Conservation (phyloP, 2,113 vertebrate species). For the Petromus typicus region DNA sequence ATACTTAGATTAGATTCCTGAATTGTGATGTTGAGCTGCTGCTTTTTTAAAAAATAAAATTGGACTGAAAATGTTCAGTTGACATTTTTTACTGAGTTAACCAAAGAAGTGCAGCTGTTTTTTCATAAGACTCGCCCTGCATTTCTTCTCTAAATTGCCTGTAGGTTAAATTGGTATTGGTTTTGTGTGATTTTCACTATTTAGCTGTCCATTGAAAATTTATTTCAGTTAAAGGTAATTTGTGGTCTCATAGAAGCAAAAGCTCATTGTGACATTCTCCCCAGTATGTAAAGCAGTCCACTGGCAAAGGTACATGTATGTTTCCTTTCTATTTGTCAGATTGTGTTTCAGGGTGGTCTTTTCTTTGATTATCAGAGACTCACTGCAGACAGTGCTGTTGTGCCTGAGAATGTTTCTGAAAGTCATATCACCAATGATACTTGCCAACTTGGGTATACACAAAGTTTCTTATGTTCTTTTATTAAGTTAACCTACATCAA, state of each 20-base stretch:
- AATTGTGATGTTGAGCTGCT: conserved; percentile 88
- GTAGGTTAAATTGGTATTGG: conserved; percentile 71
- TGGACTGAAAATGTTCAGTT: conserved; percentile 86
- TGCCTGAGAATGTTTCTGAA: conserved; percentile 67
- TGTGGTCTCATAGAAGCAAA: conserved; percentile 77
- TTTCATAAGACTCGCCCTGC: conserved; percentile 74
- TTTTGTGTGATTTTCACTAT: conserved; percentile 77
- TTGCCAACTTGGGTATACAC: conserved; percentile 30
- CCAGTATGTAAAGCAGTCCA: conserved; percentile 38
- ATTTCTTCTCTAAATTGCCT: conserved; percentile 78
- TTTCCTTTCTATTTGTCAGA: conserved; percentile 57
- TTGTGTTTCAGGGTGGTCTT: conserved; percentile 67
- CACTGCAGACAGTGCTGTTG: conserved; percentile 72
- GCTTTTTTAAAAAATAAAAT: conserved; percentile 87
- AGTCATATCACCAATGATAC: conserved; percentile 34
- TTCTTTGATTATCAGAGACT: conserved; percentile 68
- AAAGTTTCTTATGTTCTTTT: conserved; percentile 3
- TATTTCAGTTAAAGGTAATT: conserved; percentile 72
- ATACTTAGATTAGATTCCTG: conserved; percentile 86
- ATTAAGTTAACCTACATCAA: neutral
- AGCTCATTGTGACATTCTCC: conserved; percentile 54
- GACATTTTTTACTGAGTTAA: conserved; percentile 84
- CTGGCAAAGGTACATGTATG: conserved; percentile 41
- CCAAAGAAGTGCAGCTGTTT: conserved; percentile 81
- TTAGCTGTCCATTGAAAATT: conserved; percentile 68